These are phyloP conservation scores for Hydrochoerus hydrochaeris DNA, from an alignment of 2,113 vertebrate species.

Conservation along the genomic window DNA sequence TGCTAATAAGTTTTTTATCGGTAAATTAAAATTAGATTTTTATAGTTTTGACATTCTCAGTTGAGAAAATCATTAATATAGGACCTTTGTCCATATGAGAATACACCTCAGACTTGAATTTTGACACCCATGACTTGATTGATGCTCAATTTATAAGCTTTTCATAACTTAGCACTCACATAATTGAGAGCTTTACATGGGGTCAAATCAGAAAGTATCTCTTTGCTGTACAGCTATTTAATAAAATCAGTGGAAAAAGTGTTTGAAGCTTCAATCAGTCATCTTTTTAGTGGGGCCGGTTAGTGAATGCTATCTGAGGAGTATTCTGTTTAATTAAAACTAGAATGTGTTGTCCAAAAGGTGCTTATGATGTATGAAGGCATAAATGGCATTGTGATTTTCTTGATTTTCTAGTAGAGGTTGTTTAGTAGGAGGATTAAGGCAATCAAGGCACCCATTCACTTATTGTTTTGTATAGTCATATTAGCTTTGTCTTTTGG, in stretches of 20 bases:
- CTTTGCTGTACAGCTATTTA: background rate
- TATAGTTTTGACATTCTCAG: constrained; percentile 17
- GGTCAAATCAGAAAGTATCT: background rate
- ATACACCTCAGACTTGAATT: background rate
- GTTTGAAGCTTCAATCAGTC: background rate
- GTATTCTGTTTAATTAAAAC: background rate
- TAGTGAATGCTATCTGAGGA: background rate
- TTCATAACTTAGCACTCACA: background rate
- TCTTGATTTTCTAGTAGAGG: background rate
- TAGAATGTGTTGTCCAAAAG: background rate
- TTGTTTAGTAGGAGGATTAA: background rate
- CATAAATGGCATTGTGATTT: background rate
- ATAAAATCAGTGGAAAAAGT: constrained; percentile 10
- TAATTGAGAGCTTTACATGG: background rate
- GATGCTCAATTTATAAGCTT: background rate
- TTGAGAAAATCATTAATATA: background rate
- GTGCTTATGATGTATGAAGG: background rate
- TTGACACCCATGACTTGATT: background rate
- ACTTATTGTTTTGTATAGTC: background rate
- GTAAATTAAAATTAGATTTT: background rate
- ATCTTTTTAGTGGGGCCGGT: background rate
- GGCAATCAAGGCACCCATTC: background rate
- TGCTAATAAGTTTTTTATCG: constrained; percentile 19
- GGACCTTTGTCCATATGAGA: background rate
- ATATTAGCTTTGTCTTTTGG: background rate